phyloP scores from a whole-genome alignment of 2,113 vertebrate genomes.

The Oncorhynchus nerka region DNA sequence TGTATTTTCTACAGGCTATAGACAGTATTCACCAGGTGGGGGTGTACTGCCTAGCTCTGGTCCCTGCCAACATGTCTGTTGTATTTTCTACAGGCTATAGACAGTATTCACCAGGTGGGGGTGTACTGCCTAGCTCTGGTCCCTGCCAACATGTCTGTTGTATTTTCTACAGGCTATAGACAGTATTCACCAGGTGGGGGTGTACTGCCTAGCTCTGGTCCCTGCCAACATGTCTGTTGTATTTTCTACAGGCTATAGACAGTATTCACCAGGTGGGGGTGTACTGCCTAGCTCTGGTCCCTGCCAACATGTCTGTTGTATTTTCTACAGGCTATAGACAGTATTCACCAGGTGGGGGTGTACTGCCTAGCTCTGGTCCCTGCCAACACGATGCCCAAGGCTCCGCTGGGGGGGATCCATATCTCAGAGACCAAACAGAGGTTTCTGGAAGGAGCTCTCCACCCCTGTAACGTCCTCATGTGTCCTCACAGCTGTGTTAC shows the following conservation, averaged over 20 bases:
- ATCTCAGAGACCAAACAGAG: slow-evolving; percentile 95
- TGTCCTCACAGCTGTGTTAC: slow-evolving; percentile 95
- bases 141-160: slow-evolving; percentile 53
- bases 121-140: too few species aligned
- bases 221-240: slow-evolving; percentile 82
- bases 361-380: slow-evolving; percentile 95
- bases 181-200: slow-evolving; percentile 49
- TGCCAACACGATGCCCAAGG: slow-evolving; percentile 96
- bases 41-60: slow-evolving; percentile 92
- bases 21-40: slow-evolving; percentile 98
- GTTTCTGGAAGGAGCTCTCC: slow-evolving; percentile 90
- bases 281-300: too few species aligned
- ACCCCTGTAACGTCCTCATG: slow-evolving; percentile 95
- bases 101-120: too few species aligned
- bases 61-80: slow-evolving; percentile 85
- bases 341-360: slow-evolving; percentile 95
- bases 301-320: not conserved
- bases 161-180: too few species aligned
- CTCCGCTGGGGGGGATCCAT: slow-evolving; percentile 92
- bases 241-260: slow-evolving; percentile 83
- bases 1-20: slow-evolving; percentile 77
- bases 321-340: slow-evolving; percentile 86
- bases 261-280: slow-evolving; percentile 97
- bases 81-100: not conserved
- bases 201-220: too few species aligned